Percentiles rank a stretch among this genome's conserved stretches.
Evolutionary conservation across 2,797 vertebrate genomes (phyloP).

Genomic region (Anisognathus igniventris): DNA sequence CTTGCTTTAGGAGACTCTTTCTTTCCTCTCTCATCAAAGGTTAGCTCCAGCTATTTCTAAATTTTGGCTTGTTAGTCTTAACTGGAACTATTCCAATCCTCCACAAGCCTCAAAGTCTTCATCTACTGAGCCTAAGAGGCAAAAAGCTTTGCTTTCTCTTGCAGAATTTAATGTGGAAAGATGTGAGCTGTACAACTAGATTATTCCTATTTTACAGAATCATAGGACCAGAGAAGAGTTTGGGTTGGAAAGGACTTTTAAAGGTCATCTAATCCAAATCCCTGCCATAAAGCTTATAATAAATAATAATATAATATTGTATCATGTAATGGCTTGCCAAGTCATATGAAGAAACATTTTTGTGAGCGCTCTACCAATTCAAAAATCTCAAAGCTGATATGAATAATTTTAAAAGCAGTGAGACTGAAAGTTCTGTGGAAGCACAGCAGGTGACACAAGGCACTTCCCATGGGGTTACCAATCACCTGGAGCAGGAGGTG

Average conservation of each 20-base stretch:
- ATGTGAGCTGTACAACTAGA: neutral
- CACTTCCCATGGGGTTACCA: neutral
- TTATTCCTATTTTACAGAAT: neutral
- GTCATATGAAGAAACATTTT: neutral
- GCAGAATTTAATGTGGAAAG: neutral
- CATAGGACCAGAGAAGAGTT: neutral
- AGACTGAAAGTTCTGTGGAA: neutral
- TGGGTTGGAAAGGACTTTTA: neutral
- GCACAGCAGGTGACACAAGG: neutral
- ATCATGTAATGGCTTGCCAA: neutral
- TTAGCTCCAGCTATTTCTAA: neutral
- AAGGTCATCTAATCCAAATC: neutral
- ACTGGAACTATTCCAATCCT: neutral
- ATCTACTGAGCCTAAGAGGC: neutral
- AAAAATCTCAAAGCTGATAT: neutral
- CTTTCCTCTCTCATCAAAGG: neutral
- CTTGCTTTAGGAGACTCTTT: neutral
- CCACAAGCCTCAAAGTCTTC: neutral
- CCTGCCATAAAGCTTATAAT: neutral
- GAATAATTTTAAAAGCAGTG: neutral
- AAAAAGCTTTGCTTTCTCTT: neutral
- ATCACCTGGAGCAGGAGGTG: neutral
- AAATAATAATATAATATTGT: neutral
- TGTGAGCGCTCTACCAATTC: neutral
- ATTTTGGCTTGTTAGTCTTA: neutral